Evolutionary conservation across 1,140 invertebrate genomes (phyloP).

Genomic region (Antheraea pernyi): DNA sequence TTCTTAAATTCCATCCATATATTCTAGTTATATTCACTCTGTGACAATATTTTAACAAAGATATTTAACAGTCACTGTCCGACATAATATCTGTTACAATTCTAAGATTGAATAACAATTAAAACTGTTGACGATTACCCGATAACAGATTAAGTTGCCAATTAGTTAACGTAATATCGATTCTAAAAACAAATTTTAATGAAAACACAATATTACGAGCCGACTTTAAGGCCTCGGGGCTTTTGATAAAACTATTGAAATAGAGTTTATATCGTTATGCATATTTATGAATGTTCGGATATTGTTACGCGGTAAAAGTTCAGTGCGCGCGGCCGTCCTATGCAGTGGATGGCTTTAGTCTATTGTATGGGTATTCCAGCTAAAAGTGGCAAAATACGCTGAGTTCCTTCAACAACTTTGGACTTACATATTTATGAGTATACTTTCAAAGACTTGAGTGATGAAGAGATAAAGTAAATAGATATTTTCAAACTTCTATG

Average conservation of each 20-base stretch:
- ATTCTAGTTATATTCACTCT: no score
- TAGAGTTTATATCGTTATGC: constrained; percentile 43
- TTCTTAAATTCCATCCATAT: no score
- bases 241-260: constrained; percentile 35
- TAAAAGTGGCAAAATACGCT: constrained; percentile 53
- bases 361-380: constrained; percentile 50
- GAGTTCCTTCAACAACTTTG: constrained; percentile 47
- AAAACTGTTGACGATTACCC: background rate
- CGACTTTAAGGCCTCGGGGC: constrained; percentile 21
- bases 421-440: constrained; percentile 66
- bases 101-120: background rate
- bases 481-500: constrained; percentile 36
- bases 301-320: constrained; percentile 52
- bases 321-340: constrained; percentile 33
- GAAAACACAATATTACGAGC: constrained; percentile 23
- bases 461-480: constrained; percentile 56
- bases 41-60: no score
- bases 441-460: constrained; percentile 58
- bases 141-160: background rate
- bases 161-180: constrained; percentile 10
- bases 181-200: constrained; percentile 25
- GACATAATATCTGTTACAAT: background rate
- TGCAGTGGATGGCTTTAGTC: constrained; percentile 36
- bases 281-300: constrained; percentile 61
- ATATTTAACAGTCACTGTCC: no score